These are phyloP conservation scores for Bombus fervidus DNA, from an alignment of 1,140 invertebrate genomes.

Conservation along the genomic window DNA sequence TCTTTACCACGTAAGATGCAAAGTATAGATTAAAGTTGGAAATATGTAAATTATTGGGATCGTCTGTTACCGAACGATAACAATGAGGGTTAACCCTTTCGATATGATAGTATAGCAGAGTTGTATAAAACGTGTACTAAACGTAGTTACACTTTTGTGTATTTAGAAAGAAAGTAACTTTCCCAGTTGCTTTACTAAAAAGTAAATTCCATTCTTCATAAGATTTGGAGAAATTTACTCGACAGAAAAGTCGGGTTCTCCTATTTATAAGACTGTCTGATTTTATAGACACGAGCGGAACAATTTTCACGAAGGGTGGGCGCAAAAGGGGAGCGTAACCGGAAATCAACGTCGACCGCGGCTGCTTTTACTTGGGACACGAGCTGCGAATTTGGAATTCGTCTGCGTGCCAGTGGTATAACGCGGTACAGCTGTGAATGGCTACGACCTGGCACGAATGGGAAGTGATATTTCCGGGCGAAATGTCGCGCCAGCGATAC, in stretches of 20 bases:
- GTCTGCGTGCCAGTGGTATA: conserved; percentile 61
- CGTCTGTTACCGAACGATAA: too few species aligned
- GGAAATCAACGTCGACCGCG: conserved; percentile 41
- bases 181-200: too few species aligned
- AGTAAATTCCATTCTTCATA: neutral
- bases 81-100: too few species aligned
- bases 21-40: too few species aligned
- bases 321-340: neutral
- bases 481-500: conserved; percentile 54
- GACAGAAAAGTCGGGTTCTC: neutral
- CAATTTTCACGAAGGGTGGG: neutral
- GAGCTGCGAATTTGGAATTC: conserved; percentile 74
- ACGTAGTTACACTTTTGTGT: too few species aligned
- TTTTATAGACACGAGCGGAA: conserved; percentile 53
- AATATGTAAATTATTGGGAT: too few species aligned
- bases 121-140: too few species aligned
- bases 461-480: conserved; percentile 63
- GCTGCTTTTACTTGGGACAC: conserved; percentile 66
- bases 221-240: neutral
- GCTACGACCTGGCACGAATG: conserved; percentile 61
- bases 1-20: too few species aligned
- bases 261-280: conserved; percentile 54
- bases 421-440: conserved; percentile 62
- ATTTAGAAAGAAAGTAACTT: too few species aligned
- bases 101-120: too few species aligned